A percentile compares a stretch with the other conserved stretches of the same genome.
Conservation (phyloP, 2,888 invertebrate species). For the Aelia acuminata region DNA sequence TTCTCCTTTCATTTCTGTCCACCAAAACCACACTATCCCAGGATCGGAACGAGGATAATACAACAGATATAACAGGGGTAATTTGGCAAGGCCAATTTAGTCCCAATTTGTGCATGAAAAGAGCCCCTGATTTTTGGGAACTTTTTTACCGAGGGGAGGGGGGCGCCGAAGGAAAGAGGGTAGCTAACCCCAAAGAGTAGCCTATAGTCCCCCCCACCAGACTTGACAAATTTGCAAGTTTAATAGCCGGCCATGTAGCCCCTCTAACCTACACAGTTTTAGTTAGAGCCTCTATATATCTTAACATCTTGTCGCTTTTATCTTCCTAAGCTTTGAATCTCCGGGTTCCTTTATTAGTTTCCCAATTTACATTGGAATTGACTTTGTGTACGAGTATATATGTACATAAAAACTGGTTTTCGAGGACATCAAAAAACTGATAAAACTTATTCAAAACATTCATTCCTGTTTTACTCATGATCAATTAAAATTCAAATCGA, state of each 20-base stretch:
- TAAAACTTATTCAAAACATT: too few relatives aligned
- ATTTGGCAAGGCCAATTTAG: constrained; percentile 27
- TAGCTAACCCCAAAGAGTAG: neutral
- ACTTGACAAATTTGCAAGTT: constrained; percentile 50
- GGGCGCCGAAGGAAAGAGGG: neutral
- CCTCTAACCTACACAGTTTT: constrained; percentile 33
- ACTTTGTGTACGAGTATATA: too few relatives aligned
- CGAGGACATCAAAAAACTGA: too few relatives aligned
- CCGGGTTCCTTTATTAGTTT: constrained; percentile 12
- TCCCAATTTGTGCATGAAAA: constrained; percentile 2
- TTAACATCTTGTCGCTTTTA: constrained; percentile 37
- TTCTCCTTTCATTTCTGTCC: neutral
- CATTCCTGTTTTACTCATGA: too few relatives aligned
- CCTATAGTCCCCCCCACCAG: neutral
- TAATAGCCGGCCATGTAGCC: constrained; percentile 40
- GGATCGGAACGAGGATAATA: constrained; percentile 27
- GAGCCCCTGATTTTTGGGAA: neutral
- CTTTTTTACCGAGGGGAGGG: neutral
- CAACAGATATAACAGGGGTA: constrained; percentile 44
- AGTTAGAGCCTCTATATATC: constrained; percentile 40
- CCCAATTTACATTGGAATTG: constrained; percentile 18
- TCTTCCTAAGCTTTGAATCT: constrained; percentile 29
- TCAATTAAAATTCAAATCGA: too few relatives aligned
- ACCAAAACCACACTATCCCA: neutral
- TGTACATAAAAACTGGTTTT: neutral